A percentile compares a stretch with the other conserved stretches of the same genome.
These are phyloP conservation scores for Leptoclinus maculatus DNA, from an alignment of 2,797 vertebrate genomes.

Conservation along the genomic window DNA sequence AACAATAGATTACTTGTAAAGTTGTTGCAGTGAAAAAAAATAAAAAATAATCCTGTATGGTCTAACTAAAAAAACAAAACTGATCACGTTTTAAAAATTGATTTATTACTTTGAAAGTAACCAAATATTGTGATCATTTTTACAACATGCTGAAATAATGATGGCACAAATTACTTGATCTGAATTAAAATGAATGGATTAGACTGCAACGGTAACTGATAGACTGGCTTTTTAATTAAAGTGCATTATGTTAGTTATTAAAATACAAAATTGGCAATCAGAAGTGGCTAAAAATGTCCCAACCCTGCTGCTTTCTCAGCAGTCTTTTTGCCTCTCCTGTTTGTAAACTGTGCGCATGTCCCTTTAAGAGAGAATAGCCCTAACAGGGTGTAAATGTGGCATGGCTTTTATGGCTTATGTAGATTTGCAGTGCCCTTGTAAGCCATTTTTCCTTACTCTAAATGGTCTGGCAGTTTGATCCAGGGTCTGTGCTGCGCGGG, in stretches of 20 bases:
- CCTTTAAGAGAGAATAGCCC: constrained; percentile 85
- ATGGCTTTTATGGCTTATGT: constrained; percentile 83
- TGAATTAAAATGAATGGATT: constrained; percentile 4
- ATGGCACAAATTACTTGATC: constrained; percentile 3
- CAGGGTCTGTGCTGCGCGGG: constrained; percentile 46
- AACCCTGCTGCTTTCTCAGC: constrained; percentile 75
- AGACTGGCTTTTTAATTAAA: constrained; percentile 1
- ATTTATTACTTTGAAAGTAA: constrained; percentile 1
- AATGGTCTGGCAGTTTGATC: constrained; percentile 63
- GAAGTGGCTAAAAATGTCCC: constrained; percentile 51
- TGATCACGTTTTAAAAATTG: constrained; percentile 43
- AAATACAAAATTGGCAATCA: constrained; percentile 11
- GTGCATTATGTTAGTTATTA: constrained; percentile 13
- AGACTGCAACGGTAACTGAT: not conserved
- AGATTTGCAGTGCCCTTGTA: constrained; percentile 76
- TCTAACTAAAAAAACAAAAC: constrained; percentile 20
- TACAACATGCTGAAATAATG: constrained; percentile 3
- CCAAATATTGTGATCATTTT: not conserved
- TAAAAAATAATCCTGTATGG: not conserved
- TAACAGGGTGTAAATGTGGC: constrained; percentile 75
- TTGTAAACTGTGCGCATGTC: constrained; percentile 86
- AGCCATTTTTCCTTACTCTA: constrained; percentile 69
- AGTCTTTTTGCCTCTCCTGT: constrained; percentile 79
- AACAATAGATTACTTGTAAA: constrained; percentile 66
- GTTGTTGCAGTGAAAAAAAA: constrained; percentile 25